Evolutionary conservation across 2,113 vertebrate species (phyloP).

Genomic region (Gallinago jamesoni): DNA sequence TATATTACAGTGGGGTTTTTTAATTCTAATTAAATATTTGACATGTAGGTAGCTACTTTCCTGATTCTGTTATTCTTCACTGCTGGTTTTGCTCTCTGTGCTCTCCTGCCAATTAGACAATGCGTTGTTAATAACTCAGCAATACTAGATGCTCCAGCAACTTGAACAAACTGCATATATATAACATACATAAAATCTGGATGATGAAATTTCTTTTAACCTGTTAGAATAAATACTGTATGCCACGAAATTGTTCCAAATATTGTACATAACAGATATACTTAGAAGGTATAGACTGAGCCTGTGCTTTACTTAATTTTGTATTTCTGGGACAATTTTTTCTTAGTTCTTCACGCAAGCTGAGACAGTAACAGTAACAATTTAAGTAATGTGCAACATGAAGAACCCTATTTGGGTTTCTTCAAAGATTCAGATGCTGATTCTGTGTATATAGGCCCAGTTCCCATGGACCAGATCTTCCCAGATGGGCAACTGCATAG

Average conservation of each 20-base stretch:
- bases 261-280: not conserved
- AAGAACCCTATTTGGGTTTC: not conserved
- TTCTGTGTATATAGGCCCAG: not conserved
- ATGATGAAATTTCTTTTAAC: not conserved
- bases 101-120: not conserved
- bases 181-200: not conserved
- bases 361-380: not conserved
- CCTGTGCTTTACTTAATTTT: not conserved
- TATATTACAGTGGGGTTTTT: not conserved
- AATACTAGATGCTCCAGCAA: not conserved
- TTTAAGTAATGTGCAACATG: not conserved
- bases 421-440: not conserved
- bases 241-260: not conserved
- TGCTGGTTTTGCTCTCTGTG: not conserved
- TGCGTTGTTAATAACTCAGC: not conserved
- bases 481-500: fast-evolving
- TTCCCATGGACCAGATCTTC: not conserved
- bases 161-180: not conserved
- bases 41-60: not conserved
- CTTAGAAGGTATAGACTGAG: not conserved
- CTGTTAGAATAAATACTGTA: not conserved
- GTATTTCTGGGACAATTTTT: not conserved
- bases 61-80: not conserved
- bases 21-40: not conserved
- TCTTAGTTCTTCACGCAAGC: not conserved